phyloP scores from a whole-genome alignment of 2,797 vertebrate species.

The Thalassophryne amazonica region DNA sequence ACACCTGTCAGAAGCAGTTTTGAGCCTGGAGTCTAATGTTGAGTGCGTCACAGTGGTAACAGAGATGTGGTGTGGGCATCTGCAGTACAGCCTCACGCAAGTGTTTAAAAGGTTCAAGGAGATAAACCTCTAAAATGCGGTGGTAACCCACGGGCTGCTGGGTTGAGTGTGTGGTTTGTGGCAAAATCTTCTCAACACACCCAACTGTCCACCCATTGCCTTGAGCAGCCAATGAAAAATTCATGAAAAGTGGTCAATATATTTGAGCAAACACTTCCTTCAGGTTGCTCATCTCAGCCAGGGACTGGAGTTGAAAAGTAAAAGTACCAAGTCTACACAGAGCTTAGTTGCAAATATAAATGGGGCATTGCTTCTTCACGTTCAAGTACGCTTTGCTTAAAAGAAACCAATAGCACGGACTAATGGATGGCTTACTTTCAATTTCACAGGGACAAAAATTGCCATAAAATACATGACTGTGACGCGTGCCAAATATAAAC shows the following conservation, averaged over 20 bases:
- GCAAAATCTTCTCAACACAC: slow-evolving; percentile 35
- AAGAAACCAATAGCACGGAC: slow-evolving; percentile 9
- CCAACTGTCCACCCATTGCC: slow-evolving; percentile 48
- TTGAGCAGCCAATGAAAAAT: slow-evolving; percentile 64
- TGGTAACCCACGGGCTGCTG: neutral
- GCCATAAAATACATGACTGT: neutral
- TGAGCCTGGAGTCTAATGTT: slow-evolving; percentile 44
- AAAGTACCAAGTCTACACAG: slow-evolving; percentile 22
- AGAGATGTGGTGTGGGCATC: slow-evolving; percentile 31
- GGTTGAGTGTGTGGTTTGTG: slow-evolving; percentile 33
- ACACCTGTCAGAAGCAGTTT: slow-evolving; percentile 37
- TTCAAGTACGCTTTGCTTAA: slow-evolving; percentile 12
- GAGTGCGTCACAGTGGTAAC: slow-evolving; percentile 33
- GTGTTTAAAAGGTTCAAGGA: slow-evolving; percentile 63
- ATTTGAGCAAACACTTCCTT: slow-evolving; percentile 63
- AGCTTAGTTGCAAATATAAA: neutral
- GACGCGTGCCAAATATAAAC: neutral
- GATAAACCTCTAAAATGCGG: slow-evolving; percentile 53
- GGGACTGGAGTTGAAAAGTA: slow-evolving; percentile 18
- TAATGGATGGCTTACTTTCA: slow-evolving; percentile 31
- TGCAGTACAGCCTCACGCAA: slow-evolving; percentile 49
- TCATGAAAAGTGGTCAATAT: slow-evolving; percentile 67
- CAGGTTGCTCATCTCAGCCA: slow-evolving; percentile 27
- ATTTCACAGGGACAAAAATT: neutral
- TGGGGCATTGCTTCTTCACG: neutral